Evolutionary conservation across 2,113 vertebrate species (phyloP), one percentile per base, ranked within the genome.

Genomic region (Leptocoma aspasia): DNA sequence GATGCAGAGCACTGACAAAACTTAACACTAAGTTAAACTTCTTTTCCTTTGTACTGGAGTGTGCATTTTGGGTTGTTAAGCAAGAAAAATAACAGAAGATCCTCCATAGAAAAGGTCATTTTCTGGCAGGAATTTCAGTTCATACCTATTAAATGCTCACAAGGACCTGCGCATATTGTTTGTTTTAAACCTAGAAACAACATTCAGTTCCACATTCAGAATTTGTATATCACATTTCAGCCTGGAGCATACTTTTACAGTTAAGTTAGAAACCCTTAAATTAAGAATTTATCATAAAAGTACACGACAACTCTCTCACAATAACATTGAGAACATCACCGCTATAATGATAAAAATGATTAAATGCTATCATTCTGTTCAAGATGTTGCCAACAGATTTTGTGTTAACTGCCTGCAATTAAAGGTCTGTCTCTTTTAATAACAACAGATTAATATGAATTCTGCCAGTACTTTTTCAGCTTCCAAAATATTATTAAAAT

Each of bases 401-500:
- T 84, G 33, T 75, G 86, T 81, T 96, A 96, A 95, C 86, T 87
- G 76, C 71, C 68, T 85, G 60, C 77, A 95, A 94, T 95, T 97
- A 97, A 92, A 93, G 61, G 47, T 92, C 68, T 80, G 53, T 27
- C 68, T 78, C 91, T 75, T 76, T 92, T 84, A 86, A 87, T 70
- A 95, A 89, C 28, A 59, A 71, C 57, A 42, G 61, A 22, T 84
- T 90, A 87, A 81, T 82, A 90, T 31, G 44, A 76, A 89, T 90
- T 70, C 68, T 90, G 50, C 39, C 73, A 81, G 37, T 53, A 79
- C 45, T 85, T 94, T 82, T 59, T 54, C 59, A 73, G 44, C 94
- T 96, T 96, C 91, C 45, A 92, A 97, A 96, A 90, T 41, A 86
- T 89, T 91, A 79, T 71, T 95, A 83, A 87, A 93, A 95, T 88